Conservation (phyloP, 2,797 vertebrate species). For the Arctocebus calabarensis region DNA sequence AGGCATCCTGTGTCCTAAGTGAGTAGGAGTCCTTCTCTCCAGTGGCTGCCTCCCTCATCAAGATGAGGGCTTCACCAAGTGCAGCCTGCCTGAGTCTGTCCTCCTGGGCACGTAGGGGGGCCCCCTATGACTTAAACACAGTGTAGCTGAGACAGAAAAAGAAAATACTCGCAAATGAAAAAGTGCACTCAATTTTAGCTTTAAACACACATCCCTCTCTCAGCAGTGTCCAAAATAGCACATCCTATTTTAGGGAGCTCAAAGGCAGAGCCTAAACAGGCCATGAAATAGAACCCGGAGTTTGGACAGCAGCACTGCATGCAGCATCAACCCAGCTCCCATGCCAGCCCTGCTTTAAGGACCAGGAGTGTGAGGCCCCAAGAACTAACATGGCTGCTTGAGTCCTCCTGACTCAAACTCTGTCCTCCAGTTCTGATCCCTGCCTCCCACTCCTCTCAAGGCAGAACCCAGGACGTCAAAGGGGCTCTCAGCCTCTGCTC, state of each 20-base stretch:
- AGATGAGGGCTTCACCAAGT: not conserved
- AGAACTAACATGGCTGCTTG: not conserved
- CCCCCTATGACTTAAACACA: not conserved
- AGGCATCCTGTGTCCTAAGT: too few species aligned
- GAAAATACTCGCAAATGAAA: slow-evolving; percentile 65
- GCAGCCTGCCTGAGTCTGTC: not conserved
- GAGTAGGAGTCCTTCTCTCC: not conserved
- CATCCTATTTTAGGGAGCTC: slow-evolving; percentile 56
- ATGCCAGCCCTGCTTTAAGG: not conserved
- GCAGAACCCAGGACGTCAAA: not conserved
- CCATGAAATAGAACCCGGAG: not conserved
- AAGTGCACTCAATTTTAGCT: slow-evolving; percentile 51
- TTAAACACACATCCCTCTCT: slow-evolving; percentile 59
- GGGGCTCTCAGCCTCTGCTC: not conserved
- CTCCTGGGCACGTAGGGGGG: not conserved
- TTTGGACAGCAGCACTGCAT: not conserved
- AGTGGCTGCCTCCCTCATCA: not conserved
- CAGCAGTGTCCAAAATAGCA: slow-evolving; percentile 62
- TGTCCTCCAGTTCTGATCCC: not conserved
- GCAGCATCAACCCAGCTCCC: not conserved
- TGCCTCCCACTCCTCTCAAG: not conserved
- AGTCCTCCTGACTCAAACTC: not conserved
- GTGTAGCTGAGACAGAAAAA: slow-evolving; percentile 25
- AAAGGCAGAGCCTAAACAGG: slow-evolving; percentile 44
- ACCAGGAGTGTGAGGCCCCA: not conserved